These are phyloP conservation scores for Sylvia borin DNA, from an alignment of 2,797 vertebrate species.

Conservation along the genomic window DNA sequence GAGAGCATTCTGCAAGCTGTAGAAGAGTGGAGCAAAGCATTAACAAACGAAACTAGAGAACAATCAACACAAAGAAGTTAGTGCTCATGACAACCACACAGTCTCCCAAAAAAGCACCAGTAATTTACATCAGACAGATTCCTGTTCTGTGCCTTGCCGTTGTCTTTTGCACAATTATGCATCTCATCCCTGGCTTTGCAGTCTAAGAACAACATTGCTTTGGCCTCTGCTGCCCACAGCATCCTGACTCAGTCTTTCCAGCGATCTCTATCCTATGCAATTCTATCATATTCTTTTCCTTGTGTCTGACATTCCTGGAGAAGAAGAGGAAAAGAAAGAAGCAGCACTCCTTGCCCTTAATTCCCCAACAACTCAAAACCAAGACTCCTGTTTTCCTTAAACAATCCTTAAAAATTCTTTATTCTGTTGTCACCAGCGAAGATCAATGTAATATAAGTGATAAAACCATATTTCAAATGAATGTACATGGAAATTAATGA, in stretches of 20 bases:
- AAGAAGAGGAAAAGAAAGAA: neutral
- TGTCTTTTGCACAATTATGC: neutral
- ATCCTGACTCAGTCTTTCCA: neutral
- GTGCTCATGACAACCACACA: neutral
- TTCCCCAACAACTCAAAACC: neutral
- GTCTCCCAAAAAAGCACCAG: neutral
- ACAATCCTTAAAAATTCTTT: neutral
- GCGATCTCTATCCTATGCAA: neutral
- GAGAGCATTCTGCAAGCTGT: neutral
- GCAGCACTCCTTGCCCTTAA: neutral
- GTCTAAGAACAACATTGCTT: neutral
- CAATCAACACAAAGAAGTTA: neutral
- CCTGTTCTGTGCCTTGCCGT: neutral
- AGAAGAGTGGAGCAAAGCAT: neutral
- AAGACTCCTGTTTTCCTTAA: neutral
- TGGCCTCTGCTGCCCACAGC: neutral
- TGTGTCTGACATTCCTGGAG: neutral
- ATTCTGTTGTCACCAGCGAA: neutral
- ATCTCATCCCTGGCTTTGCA: neutral
- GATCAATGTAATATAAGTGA: neutral
- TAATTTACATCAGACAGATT: neutral
- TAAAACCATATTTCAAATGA: neutral
- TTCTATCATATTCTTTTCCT: neutral
- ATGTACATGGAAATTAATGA: neutral
- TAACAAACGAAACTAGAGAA: neutral